Conservation (phyloP, 2,888 invertebrate species). For the Melitaea athalia region DNA sequence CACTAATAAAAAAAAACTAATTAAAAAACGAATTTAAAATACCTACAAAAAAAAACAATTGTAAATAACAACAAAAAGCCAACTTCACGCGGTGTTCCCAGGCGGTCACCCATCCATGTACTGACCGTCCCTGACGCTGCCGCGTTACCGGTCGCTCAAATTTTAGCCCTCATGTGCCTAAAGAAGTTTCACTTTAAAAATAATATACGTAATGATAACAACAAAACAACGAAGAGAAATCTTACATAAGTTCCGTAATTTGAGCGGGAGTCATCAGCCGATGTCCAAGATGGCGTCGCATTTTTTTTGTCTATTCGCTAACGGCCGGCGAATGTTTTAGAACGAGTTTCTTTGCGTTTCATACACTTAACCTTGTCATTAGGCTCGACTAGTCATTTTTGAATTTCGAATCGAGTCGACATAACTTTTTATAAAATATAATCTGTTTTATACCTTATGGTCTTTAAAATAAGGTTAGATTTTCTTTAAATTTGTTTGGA, state of each 20-base stretch:
- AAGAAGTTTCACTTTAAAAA: no score
- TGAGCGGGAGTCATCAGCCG: slow-evolving; percentile 47
- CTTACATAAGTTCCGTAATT: slow-evolving; percentile 31
- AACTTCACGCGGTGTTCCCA: no score
- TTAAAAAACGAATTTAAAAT: no score
- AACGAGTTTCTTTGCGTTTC: slow-evolving; percentile 55
- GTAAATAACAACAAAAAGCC: no score
- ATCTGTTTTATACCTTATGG: slow-evolving; percentile 14
- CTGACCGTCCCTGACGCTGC: no score
- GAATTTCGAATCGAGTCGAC: slow-evolving; percentile 41
- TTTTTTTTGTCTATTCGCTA: slow-evolving; percentile 52
- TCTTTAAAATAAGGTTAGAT: slow-evolving; percentile 10
- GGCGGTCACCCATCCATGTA: no score
- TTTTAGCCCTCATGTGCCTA: no score
- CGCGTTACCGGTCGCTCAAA: no score
- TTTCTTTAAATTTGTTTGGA: slow-evolving; percentile 15
- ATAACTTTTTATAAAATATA: slow-evolving; percentile 25
- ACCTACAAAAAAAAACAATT: no score
- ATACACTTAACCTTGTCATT: slow-evolving; percentile 55
- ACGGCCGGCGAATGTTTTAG: slow-evolving; percentile 50
- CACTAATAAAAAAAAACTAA: no score
- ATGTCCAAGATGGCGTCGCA: slow-evolving; percentile 48
- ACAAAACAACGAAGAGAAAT: slow-evolving; percentile 5
- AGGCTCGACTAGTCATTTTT: slow-evolving; percentile 51
- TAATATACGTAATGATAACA: slow-evolving; percentile 8